Evolutionary conservation across 2,888 invertebrate genomes (phyloP).

Genomic region (Liposcelis brunnea): DNA sequence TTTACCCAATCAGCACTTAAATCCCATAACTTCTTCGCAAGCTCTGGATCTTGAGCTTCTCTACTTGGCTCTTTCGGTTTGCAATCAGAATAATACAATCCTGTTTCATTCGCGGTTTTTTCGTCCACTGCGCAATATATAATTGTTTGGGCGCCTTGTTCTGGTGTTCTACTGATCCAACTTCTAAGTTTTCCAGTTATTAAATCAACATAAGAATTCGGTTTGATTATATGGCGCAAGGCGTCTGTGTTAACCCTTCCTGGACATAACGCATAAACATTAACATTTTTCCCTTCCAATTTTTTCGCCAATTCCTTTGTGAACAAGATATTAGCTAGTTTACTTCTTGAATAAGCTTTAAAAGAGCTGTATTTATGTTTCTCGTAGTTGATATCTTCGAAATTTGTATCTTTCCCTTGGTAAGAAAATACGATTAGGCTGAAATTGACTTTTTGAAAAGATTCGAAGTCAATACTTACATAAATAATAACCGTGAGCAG

Average conservation of each 20-base stretch:
- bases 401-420: no score
- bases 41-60: slow-evolving; percentile 32
- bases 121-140: slow-evolving; percentile 54
- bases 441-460: no score
- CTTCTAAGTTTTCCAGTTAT: no score
- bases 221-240: slow-evolving; percentile 40
- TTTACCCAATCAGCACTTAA: slow-evolving; percentile 28
- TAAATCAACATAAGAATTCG: no score
- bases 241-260: slow-evolving; percentile 60
- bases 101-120: slow-evolving; percentile 26
- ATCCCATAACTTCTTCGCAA: slow-evolving; percentile 44
- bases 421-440: no score
- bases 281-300: slow-evolving; percentile 31
- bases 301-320: slow-evolving; percentile 20
- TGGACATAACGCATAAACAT: slow-evolving; percentile 52
- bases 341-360: slow-evolving; percentile 22
- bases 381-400: no score
- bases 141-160: slow-evolving; percentile 56
- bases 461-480: no score
- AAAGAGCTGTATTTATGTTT: no score
- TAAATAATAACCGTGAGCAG: no score
- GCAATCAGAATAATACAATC: slow-evolving; percentile 18
- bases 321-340: slow-evolving; percentile 24
- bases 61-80: neutral
- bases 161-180: no score